Percentiles rank a stretch among this genome's conserved stretches.
These are phyloP conservation scores for Anagyrus pseudococci DNA, from an alignment of 2,888 invertebrate genomes.

Conservation along the genomic window DNA sequence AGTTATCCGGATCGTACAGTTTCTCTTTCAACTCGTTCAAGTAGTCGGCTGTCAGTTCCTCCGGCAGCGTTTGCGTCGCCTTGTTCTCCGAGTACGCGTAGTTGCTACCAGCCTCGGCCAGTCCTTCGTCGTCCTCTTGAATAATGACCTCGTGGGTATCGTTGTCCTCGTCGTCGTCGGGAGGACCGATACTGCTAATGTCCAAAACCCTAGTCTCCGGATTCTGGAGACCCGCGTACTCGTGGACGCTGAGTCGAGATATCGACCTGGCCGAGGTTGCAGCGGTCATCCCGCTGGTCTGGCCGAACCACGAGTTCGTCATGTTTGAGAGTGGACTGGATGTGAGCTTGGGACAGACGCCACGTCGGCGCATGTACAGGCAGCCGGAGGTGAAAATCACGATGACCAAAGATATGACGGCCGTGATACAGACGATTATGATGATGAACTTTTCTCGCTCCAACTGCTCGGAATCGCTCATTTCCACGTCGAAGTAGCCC, in stretches of 20 bases:
- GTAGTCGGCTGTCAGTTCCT: slow-evolving; percentile 77
- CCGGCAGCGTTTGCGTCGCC: slow-evolving; percentile 75
- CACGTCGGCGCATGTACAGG: slow-evolving; percentile 55
- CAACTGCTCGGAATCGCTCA: slow-evolving; percentile 57
- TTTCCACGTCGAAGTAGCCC: slow-evolving; percentile 58
- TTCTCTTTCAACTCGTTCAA: slow-evolving; percentile 73
- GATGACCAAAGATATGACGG: slow-evolving; percentile 51
- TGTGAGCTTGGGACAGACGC: slow-evolving; percentile 56
- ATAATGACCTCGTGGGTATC: slow-evolving; percentile 51
- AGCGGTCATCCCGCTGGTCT: slow-evolving; percentile 56
- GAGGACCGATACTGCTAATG: too few relatives aligned
- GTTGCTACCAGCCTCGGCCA: slow-evolving; percentile 52
- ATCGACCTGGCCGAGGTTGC: slow-evolving; percentile 69
- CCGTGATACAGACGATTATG: slow-evolving; percentile 54
- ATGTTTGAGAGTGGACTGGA: slow-evolving; percentile 52
- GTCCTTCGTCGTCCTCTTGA: slow-evolving; percentile 50
- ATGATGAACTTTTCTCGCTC: slow-evolving; percentile 57
- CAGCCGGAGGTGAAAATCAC: slow-evolving; percentile 55
- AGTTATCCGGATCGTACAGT: slow-evolving; percentile 75
- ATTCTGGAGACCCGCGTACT: slow-evolving; percentile 70
- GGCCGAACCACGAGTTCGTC: slow-evolving; percentile 53
- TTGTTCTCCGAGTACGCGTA: slow-evolving; percentile 66
- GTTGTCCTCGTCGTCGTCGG: too few relatives aligned
- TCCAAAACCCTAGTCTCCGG: slow-evolving; percentile 62
- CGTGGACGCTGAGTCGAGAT: slow-evolving; percentile 68